phyloP scores from a whole-genome alignment of 2,888 invertebrate species.

The Cephalotes varians region DNA sequence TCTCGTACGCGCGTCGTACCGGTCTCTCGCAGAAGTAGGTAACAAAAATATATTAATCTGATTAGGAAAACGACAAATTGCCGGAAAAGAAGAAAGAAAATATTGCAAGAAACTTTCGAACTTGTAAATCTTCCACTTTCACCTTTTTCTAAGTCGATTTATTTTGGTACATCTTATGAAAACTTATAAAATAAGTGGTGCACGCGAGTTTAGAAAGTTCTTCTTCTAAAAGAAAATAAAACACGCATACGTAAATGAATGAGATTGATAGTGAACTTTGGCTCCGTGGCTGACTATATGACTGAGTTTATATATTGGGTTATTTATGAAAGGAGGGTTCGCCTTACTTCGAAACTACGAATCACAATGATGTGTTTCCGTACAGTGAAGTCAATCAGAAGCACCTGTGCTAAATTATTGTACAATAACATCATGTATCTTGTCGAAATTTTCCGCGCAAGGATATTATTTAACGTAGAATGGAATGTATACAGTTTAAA shows the following conservation, averaged over 20 bases:
- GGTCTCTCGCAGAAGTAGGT: background rate
- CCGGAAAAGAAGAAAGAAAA: slow-evolving; percentile 7
- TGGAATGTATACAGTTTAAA: background rate
- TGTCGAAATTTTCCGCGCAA: background rate
- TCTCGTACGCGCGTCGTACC: background rate
- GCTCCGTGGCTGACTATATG: too few relatives aligned
- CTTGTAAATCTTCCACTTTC: background rate
- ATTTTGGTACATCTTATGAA: background rate
- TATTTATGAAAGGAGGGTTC: background rate
- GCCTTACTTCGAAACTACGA: slow-evolving; percentile 1
- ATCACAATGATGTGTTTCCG: background rate
- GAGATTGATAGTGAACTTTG: background rate
- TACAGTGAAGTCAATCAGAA: background rate
- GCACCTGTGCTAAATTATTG: background rate
- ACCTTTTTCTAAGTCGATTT: background rate
- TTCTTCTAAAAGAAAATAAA: background rate
- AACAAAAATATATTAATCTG: slow-evolving; percentile 12
- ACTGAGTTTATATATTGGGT: background rate
- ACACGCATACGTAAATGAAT: background rate
- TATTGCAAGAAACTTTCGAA: background rate
- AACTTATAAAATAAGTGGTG: background rate
- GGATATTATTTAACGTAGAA: background rate
- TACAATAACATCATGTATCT: background rate
- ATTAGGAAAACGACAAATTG: slow-evolving; percentile 10
- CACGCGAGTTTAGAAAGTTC: background rate